Percentiles rank a stretch among this genome's conserved stretches.
These are phyloP conservation scores for Pleuronectes platessa DNA, from an alignment of 2,113 vertebrate species.

Conservation along the genomic window DNA sequence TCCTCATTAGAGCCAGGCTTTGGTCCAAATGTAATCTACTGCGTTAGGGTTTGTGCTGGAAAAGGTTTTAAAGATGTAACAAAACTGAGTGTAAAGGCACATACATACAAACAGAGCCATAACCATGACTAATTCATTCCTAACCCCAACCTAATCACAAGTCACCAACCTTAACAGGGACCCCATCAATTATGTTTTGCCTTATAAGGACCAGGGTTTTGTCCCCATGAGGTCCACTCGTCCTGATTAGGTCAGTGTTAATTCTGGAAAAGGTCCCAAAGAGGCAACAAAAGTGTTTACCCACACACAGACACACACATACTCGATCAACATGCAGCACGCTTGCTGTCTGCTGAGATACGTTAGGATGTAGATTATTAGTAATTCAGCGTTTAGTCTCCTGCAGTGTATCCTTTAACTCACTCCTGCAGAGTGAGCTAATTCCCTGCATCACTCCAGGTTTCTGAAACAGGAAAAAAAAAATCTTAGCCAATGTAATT, in stretches of 20 bases:
- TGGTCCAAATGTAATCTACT: too few relatives aligned
- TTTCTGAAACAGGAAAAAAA: neutral
- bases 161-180: too few relatives aligned
- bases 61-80: too few relatives aligned
- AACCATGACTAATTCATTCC: too few relatives aligned
- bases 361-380: constrained; percentile 11
- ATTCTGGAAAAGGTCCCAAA: neutral
- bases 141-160: too few relatives aligned
- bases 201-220: neutral
- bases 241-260: neutral
- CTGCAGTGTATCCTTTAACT: neutral
- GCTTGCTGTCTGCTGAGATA: constrained; percentile 26
- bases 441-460: constrained; percentile 9
- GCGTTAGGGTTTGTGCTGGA: too few relatives aligned
- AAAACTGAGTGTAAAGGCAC: too few relatives aligned
- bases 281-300: neutral
- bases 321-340: constrained; percentile 24
- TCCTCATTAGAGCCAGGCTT: too few relatives aligned
- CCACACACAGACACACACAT: neutral
- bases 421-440: constrained; percentile 14
- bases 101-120: too few relatives aligned
- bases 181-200: too few relatives aligned
- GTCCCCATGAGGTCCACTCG: neutral
- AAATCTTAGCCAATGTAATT: constrained; percentile 34
- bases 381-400: constrained; percentile 24